Evolutionary conservation across 2,888 invertebrate species (phyloP).

Genomic region (Cryptocephalus primarius): DNA sequence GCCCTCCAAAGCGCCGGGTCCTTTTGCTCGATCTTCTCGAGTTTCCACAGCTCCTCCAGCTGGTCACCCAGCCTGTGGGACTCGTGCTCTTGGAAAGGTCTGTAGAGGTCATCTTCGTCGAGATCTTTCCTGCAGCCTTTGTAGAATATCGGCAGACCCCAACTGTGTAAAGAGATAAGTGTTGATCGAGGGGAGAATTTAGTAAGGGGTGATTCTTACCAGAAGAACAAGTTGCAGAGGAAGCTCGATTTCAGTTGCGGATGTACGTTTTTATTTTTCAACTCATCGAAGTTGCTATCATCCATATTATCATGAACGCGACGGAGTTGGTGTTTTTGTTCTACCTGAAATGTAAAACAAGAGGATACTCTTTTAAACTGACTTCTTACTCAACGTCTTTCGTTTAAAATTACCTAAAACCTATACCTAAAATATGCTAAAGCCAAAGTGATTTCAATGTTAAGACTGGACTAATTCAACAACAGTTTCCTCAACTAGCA

Average conservation of each 20-base stretch:
- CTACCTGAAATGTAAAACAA: constrained; percentile 1
- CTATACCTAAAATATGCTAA: too few relatives aligned
- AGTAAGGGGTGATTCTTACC: constrained; percentile 13
- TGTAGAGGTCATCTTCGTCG: constrained; percentile 40
- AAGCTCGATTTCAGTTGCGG: constrained; percentile 19
- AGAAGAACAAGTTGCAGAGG: constrained; percentile 23
- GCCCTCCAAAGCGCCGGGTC: constrained; percentile 24
- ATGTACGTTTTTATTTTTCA: constrained; percentile 20
- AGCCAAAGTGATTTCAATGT: too few relatives aligned
- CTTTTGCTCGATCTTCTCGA: constrained; percentile 19
- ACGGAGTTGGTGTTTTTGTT: background rate
- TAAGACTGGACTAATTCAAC: too few relatives aligned
- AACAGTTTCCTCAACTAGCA: too few relatives aligned
- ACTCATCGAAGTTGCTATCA: constrained; percentile 19
- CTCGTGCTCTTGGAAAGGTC: constrained; percentile 37
- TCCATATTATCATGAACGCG: constrained; percentile 15
- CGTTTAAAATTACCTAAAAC: too few relatives aligned
- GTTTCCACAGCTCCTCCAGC: constrained; percentile 31
- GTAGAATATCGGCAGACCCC: constrained; percentile 40
- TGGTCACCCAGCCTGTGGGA: constrained; percentile 36
- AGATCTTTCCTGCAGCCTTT: constrained; percentile 40
- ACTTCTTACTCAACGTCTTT: background rate
- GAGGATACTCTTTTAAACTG: background rate
- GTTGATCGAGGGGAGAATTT: too few relatives aligned
- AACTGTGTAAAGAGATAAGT: constrained; percentile 28